Base-by-base conservation (phyloP, 2,888 invertebrate genomes). In the Dryobota labecula region DNA sequence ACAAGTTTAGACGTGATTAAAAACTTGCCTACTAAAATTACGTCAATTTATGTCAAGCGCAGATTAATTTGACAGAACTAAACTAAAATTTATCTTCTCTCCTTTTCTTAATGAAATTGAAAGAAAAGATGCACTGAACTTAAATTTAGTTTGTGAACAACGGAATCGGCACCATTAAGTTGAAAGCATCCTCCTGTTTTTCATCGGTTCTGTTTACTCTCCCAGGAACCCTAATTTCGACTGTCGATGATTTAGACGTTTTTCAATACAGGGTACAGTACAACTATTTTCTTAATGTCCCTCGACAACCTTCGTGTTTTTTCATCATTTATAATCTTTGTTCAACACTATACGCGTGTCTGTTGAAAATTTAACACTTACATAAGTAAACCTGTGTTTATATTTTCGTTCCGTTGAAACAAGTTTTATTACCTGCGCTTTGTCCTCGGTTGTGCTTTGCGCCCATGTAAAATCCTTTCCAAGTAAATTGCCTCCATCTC, bases 361-460 rank as follows among this genome's bases (percentile, higher is more conserved):
- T 73, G 76, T 79, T 78, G 67, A 69, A 81, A 83, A 77, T 84
- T 69, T 49, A 69, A 56, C 70, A 57, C 47, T 56, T 76, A 49
- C 73, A 80, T 79, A 84, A 86, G 79, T 78, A 86, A 84, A 80
- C 82, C 85, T 84, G 80, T 90, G 89, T 91, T 92, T 91, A 91
- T 89, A 86, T 90, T 90, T 89, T 89, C 88, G 88, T 90, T 90
- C 84, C 86, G 86, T 86, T 89, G 88, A 89, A 92, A 91, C 87
- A 85, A 87, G 89, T 90, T 93, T 93, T 93, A 94, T 93, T 92
- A 90, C 90, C 87, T 90, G 86, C 90, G 89, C 89, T 91, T 92
- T 91, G 93, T 93, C 90, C 87, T 88, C 87, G 86, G 70, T 85
- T 82, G 84, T 86, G 86, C 87, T 90, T 88, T 88, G 83, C 86